These are phyloP conservation scores for Drosophila monieri DNA, from an alignment of 2,888 invertebrate species.

Conservation along the genomic window DNA sequence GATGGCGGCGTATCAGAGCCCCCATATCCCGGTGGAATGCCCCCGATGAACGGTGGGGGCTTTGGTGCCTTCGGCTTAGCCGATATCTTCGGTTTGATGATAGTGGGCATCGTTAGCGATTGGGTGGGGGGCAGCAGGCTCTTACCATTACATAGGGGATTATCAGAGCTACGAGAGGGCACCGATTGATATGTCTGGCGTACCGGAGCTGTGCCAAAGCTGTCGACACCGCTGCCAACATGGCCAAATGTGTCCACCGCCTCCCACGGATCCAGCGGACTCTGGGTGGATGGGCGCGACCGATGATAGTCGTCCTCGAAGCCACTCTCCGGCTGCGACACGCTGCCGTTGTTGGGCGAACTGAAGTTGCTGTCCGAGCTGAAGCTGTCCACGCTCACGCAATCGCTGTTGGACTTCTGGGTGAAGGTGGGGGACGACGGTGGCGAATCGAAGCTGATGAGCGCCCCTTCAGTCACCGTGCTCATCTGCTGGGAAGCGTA, in stretches of 20 bases:
- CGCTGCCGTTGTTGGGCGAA: slow-evolving; percentile 85
- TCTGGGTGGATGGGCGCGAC: slow-evolving; percentile 84
- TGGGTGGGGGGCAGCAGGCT: slow-evolving; percentile 84
- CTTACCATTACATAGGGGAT: slow-evolving; percentile 85
- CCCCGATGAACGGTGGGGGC: slow-evolving; percentile 72
- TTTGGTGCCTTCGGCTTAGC: slow-evolving; percentile 82
- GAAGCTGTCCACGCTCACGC: slow-evolving; percentile 90
- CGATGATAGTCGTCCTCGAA: slow-evolving; percentile 91
- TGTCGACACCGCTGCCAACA: slow-evolving; percentile 45
- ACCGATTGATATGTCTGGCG: slow-evolving; percentile 68
- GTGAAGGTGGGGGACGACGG: slow-evolving; percentile 91
- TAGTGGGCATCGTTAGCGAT: slow-evolving; percentile 88
- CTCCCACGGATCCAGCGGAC: slow-evolving; percentile 83
- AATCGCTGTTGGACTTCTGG: slow-evolving; percentile 90
- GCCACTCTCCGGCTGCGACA: slow-evolving; percentile 90
- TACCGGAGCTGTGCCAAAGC: slow-evolving; percentile 83
- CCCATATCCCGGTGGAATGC: slow-evolving; percentile 38
- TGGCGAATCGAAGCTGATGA: slow-evolving; percentile 90
- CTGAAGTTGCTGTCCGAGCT: slow-evolving; percentile 89
- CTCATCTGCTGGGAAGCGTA: slow-evolving; percentile 39
- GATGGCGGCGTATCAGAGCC: slow-evolving; percentile 84
- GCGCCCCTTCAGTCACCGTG: slow-evolving; percentile 81
- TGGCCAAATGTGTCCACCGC: slow-evolving; percentile 70
- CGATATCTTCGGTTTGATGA: slow-evolving; percentile 86
- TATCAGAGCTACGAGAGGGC: slow-evolving; percentile 84